phyloP scores from a whole-genome alignment of 2,797 vertebrate genomes.

The Setipinna tenuifilis region DNA sequence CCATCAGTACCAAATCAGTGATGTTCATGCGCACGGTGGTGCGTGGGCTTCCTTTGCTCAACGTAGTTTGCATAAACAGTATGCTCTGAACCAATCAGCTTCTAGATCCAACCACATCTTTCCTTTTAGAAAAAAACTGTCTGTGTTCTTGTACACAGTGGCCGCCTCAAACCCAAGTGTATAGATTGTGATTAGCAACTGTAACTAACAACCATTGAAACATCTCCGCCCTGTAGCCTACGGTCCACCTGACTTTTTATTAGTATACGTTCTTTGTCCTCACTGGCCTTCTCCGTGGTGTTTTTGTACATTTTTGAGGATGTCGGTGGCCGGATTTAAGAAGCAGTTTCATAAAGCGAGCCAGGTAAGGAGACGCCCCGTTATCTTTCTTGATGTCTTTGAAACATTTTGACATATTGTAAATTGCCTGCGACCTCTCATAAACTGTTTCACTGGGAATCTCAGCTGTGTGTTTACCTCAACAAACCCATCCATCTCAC shows the following conservation, averaged over 20 bases:
- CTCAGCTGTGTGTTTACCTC: not conserved
- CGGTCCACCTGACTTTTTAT: no score
- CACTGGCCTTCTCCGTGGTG: not conserved
- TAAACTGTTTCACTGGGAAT: not conserved
- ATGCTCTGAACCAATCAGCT: slow-evolving; percentile 54
- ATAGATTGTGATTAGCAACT: not conserved
- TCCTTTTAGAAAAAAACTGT: slow-evolving; percentile 47
- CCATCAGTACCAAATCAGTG: not conserved
- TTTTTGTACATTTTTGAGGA: slow-evolving; percentile 57
- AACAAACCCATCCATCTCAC: not conserved
- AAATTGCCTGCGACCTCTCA: not conserved
- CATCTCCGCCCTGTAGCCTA: not conserved
- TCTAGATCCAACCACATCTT: slow-evolving; percentile 54
- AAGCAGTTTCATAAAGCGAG: slow-evolving; percentile 97
- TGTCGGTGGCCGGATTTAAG: slow-evolving; percentile 93
- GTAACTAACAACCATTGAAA: not conserved
- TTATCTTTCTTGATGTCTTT: not conserved
- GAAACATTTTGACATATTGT: not conserved
- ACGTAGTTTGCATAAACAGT: slow-evolving; percentile 37
- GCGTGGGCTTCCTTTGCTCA: slow-evolving; percentile 30
- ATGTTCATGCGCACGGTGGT: not conserved
- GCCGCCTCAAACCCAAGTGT: slow-evolving; percentile 24
- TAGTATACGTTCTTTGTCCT: not conserved
- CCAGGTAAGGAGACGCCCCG: slow-evolving; percentile 79
- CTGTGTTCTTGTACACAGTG: slow-evolving; percentile 19